phyloP scores from a whole-genome alignment of 37 sponge, comb jelly and placozoan genomes.

The Cladorhizidae sp. region DNA sequence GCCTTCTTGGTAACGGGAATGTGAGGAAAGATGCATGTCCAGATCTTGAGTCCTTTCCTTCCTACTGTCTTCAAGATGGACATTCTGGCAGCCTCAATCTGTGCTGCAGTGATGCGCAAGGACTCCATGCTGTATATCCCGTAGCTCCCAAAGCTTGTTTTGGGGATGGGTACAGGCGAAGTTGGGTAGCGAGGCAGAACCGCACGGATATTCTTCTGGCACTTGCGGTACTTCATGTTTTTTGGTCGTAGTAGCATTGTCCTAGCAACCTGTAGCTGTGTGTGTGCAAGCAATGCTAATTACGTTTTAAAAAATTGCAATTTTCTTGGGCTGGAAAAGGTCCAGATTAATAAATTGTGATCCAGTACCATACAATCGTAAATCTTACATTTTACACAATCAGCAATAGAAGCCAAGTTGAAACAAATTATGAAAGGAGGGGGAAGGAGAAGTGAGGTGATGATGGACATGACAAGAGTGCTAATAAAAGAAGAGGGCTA shows the following conservation, averaged over 20 bases:
- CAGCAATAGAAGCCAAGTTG: no score
- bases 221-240: constrained; percentile 55
- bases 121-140: constrained; percentile 62
- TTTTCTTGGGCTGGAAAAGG: no score
- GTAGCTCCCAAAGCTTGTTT: constrained; percentile 25
- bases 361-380: no score
- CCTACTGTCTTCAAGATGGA: constrained; percentile 57
- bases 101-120: constrained; percentile 43
- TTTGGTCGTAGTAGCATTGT: constrained; percentile 47
- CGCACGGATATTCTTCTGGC: constrained; percentile 50
- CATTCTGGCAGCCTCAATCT: constrained; percentile 64
- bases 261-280: neutral
- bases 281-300: no score
- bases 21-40: constrained; percentile 60
- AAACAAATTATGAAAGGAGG: no score
- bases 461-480: no score
- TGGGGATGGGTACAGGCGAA: constrained; percentile 7
- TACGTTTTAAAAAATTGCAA: no score
- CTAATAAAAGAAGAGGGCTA: no score
- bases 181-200: constrained; percentile 24
- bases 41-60: constrained; percentile 39
- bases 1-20: constrained; percentile 89
- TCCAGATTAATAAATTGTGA: no score
- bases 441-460: no score
- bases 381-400: no score